Base-by-base conservation (phyloP, 2,797 vertebrate genomes). In the Falco concolor region DNA sequence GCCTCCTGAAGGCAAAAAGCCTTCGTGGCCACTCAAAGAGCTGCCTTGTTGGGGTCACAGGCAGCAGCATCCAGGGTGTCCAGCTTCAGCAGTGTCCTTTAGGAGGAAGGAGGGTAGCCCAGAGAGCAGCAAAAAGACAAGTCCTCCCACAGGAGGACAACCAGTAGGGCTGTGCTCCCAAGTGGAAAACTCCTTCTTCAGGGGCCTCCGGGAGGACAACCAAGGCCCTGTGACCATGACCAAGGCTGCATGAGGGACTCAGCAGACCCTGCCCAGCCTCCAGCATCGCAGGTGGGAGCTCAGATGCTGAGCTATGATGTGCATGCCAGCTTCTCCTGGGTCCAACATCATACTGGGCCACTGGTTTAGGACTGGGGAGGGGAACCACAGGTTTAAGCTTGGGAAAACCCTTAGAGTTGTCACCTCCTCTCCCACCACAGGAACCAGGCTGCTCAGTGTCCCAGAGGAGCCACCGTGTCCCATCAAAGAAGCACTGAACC, bases 301-400 rank as follows among this genome's bases (percentile, higher is more conserved):
- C 12, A 5, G 36, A 14, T 1, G 1, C 24, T 32, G 80, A 84
- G 49, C 34, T 38, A 22, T 2, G 1, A 11, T 1, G 0, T 30
- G 54, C 74, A 20, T 68, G 49, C 38, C 36, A 16, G 8, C 68
- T 18, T 28, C 73, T 28, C 52, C 74, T 5, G 15, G 18, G 2
- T 12, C 34, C 24, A 4, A 8, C 80, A 10, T 27, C 6, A 0
- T 8, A 2, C 21, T 0, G 5, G 5, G 47, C 5, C 44, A 1
- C 59, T 1, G 8, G 7, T 24, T 38, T 24, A 19, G 25, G 34
- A 4, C n/a, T 15, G 10, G 11, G 10, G 11, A 54, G 13, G 20
- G 23, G 3, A 28, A n/a, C 20, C 56, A 15, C 28, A 23, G 22
- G 27, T 27, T 13, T 20, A 8, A 50, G 6, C 22, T 63, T 3